Base-by-base conservation (phyloP, 1,140 invertebrate species). In the Cheumatopsyche charites region DNA sequence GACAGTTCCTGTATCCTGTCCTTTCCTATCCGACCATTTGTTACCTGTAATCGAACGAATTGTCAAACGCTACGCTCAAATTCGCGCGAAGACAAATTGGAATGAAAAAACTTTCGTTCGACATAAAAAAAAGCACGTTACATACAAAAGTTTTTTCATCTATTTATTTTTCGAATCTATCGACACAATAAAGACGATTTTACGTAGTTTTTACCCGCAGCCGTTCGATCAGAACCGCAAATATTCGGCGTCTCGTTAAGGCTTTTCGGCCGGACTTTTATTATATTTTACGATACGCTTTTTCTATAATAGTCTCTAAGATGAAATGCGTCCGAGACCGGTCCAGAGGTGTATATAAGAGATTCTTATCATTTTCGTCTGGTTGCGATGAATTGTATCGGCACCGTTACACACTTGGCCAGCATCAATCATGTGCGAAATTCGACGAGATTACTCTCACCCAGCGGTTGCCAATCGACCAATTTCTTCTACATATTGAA, bases 331-430 rank as follows among this genome's bases (percentile, higher is more conserved):
- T 36, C 29, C 47, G 47, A 52, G 47, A 19, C 47, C 15, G 19
- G 47, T 58, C 23, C 29, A 12, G 55, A 58, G 25, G 55, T 25
- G 43, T 25, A 66, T 36, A 36, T 36, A 36, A n/a, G 6, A 47
- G 66, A 68, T 68, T 52, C 23, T 68, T 68, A 68, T 68, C 66
- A 55, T 23, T 55, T n/a, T 49, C 29, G 7, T 68, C 47, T 23
- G 47, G 23, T 25, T 55, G 25, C 26, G 26, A 29, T 23, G 36
- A 68, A 68, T 47, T 55, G 66, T 68, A 36, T 68, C 66, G 43
- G 49, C 47, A 68, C 66, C 66, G 66, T 68, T 68, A 68, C 47
- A 68, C 66, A 68, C 42, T 68, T 42, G 66, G 66, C 47, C 66
- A 58, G 47, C 47, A 55, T 55, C 66, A 68, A 68, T 68, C 49